Percentiles rank a stretch among this genome's conserved stretches.
These are phyloP conservation scores for Epinotia bilunana DNA, from an alignment of 2,888 invertebrate species.

Conservation along the genomic window DNA sequence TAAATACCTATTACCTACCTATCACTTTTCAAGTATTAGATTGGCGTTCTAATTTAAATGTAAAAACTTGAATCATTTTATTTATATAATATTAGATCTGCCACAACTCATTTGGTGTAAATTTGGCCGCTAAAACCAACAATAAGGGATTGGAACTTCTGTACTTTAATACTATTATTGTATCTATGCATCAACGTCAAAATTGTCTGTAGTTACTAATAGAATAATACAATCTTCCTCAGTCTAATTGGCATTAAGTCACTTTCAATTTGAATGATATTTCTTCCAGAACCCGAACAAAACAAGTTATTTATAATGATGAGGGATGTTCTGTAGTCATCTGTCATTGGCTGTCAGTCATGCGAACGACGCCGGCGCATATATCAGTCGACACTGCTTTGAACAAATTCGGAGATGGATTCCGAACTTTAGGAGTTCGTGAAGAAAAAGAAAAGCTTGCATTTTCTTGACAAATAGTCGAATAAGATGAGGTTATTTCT, in stretches of 20 bases:
- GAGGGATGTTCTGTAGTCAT: constrained; percentile 1
- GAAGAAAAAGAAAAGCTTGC: neutral
- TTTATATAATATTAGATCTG: too few relatives aligned
- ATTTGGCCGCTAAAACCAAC: too few relatives aligned
- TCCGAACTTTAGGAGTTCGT: neutral
- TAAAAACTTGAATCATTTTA: too few relatives aligned
- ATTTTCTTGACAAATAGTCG: neutral
- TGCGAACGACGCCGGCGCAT: neutral
- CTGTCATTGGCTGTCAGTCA: constrained; percentile 18
- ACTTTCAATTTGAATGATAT: neutral
- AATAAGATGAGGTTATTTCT: too few relatives aligned
- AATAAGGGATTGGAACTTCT: too few relatives aligned
- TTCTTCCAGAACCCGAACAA: neutral
- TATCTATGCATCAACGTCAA: too few relatives aligned
- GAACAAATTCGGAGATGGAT: neutral
- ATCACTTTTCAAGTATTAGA: too few relatives aligned
- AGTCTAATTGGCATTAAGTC: neutral
- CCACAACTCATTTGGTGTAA: too few relatives aligned
- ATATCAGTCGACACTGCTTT: constrained; percentile 9
- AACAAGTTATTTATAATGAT: constrained; percentile 19
- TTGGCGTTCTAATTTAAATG: too few relatives aligned
- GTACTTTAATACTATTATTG: too few relatives aligned
- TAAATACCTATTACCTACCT: too few relatives aligned
- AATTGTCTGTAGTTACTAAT: neutral
- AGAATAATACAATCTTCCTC: neutral